Percentiles rank a stretch among this genome's conserved stretches.
Conservation (phyloP, 1,140 invertebrate genomes). For the Bombus pyrosoma region DNA sequence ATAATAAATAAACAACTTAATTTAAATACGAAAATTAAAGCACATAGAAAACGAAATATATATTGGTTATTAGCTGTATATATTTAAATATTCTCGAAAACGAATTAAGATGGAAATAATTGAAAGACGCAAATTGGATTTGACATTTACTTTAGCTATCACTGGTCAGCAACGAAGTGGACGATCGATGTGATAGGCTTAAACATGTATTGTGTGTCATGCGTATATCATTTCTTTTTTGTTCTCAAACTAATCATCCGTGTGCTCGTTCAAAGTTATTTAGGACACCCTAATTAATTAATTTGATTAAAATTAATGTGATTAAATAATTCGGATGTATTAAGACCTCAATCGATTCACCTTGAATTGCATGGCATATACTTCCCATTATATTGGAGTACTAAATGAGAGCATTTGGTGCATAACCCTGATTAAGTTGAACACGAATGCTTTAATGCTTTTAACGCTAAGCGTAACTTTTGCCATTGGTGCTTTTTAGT, state of each 20-base stretch:
- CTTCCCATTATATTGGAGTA: not conserved
- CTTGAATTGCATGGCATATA: not conserved
- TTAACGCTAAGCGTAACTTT: not conserved
- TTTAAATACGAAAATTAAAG: not conserved
- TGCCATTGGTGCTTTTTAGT: not conserved
- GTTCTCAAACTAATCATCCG: not conserved
- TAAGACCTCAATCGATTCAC: not conserved
- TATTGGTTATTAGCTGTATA: not conserved
- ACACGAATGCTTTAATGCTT: not conserved
- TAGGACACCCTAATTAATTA: not conserved
- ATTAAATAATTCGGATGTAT: not conserved
- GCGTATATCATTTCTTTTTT: not conserved
- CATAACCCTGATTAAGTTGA: not conserved
- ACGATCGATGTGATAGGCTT: slow-evolving; percentile 61
- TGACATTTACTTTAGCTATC: slow-evolving; percentile 28
- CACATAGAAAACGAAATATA: not conserved
- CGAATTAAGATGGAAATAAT: not conserved
- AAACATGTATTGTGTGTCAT: slow-evolving; percentile 29
- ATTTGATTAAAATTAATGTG: not conserved
- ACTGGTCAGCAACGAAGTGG: slow-evolving; percentile 39
- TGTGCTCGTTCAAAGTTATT: not conserved
- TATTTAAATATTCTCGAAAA: not conserved
- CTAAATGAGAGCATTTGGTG: not conserved
- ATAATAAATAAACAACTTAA: not conserved
- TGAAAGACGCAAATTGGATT: slow-evolving; percentile 40